Evolutionary conservation across 2,888 invertebrate species (phyloP).

Genomic region (Conomelus anceps): DNA sequence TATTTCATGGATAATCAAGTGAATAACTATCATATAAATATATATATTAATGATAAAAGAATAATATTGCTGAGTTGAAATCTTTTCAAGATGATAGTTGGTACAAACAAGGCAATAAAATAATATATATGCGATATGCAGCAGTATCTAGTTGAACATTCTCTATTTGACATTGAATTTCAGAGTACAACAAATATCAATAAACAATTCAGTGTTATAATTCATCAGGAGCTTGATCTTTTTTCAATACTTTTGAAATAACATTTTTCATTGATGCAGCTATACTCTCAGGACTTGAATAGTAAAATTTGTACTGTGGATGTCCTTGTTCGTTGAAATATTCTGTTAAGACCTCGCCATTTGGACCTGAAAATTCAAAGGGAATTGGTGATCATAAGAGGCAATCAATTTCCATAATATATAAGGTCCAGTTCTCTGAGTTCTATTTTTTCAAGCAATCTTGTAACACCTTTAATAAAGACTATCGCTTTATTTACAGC

Average conservation of each 20-base stretch:
- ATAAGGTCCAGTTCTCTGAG: too few relatives aligned
- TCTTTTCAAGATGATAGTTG: too few relatives aligned
- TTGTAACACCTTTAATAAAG: not conserved
- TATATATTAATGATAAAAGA: too few relatives aligned
- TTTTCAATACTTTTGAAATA: not conserved
- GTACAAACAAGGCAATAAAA: too few relatives aligned
- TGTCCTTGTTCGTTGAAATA: conserved; percentile 26
- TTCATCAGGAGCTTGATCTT: conserved; percentile 2
- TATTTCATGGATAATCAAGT: too few relatives aligned
- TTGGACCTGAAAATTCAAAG: conserved; percentile 16
- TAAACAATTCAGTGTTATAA: not conserved
- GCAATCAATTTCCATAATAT: too few relatives aligned
- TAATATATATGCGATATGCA: not conserved
- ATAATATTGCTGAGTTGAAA: too few relatives aligned
- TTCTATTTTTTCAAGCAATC: not conserved
- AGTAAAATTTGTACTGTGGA: conserved; percentile 28
- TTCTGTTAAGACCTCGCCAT: conserved; percentile 22
- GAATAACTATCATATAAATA: too few relatives aligned
- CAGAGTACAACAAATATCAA: not conserved
- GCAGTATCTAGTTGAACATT: not conserved
- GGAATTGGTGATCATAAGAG: too few relatives aligned
- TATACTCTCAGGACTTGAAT: conserved; percentile 24
- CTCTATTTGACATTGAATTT: not conserved
- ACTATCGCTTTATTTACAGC: too few relatives aligned
- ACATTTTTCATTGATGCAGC: conserved; percentile 25